Base-by-base conservation (phyloP, 2,113 vertebrate genomes). In the Acanthisitta chloris region DNA sequence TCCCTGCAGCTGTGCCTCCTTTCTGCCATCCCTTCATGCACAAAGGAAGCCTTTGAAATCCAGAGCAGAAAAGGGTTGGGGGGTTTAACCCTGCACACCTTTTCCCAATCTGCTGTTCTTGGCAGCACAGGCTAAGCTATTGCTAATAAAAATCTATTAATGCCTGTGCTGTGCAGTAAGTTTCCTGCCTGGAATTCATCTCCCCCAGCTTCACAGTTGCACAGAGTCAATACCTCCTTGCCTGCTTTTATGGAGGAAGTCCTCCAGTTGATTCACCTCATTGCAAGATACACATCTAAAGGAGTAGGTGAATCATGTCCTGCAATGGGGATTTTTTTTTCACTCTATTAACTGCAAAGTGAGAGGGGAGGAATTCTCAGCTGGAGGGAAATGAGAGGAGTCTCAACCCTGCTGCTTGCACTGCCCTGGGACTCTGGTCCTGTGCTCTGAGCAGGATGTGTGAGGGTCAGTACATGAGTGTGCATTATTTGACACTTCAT, bases 161-260 rank as follows among this genome's bases (percentile, higher is more conserved):
- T 8, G 89, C 24, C 80, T 45, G 64, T 65, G 67, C 86, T 46
- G 36, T 7, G 74, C 86, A 61, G 40, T 29, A 1, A 16, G 46
- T n/a, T 91, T 55, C 87, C 87, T 66, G 21, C 36, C 84, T 73
- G 90, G 81, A 81, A 66, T 28, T 18, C 12, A 51, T 74, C 96
- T 92, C 88, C 1, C 34, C 73, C 85, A 33, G 26, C 77, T 74
- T 40, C 36, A 54, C 21, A 21, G 10, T 74, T 64, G 74, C 62
- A 28, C 74, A 52, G 4, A 48, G 69, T 5, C 33, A 94, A 93
- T 87, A 90, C 65, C 81, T 90, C 83, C 73, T 45, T 88, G 49
- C 81, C 96, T 94, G 77, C 90, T 91, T 52, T 57, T 7, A 62
- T 29, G 88, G 73, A 91, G 96, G 94, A 96, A 96, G 69, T 76